Conservation (phyloP, 1,140 invertebrate species). For the Papilio glaucus region DNA sequence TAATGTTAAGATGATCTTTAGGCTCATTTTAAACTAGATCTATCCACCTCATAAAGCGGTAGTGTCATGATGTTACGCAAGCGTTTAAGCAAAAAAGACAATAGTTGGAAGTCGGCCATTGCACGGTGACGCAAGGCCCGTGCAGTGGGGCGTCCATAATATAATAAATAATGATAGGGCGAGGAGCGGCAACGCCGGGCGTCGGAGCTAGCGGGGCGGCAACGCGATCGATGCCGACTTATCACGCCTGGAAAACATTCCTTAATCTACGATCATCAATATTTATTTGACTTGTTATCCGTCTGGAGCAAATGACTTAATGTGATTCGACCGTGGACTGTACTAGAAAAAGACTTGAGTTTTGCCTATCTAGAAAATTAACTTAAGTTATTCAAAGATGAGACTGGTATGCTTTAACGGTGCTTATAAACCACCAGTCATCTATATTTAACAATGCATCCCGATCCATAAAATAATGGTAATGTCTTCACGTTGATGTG, state of each 20-base stretch:
- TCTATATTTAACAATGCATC: too few relatives aligned
- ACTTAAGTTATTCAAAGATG: too few relatives aligned
- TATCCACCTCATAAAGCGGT: background rate
- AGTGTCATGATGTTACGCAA: background rate
- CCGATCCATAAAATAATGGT: too few relatives aligned
- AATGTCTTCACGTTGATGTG: too few relatives aligned
- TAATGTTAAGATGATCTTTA: background rate
- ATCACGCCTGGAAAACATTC: background rate
- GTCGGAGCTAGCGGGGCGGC: conserved; percentile 38
- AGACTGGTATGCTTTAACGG: too few relatives aligned
- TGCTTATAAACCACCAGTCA: too few relatives aligned
- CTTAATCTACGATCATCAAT: background rate
- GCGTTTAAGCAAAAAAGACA: conserved; percentile 19
- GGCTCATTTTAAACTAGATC: background rate
- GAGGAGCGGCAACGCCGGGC: conserved; percentile 50
- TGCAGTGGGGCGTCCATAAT: conserved; percentile 26
- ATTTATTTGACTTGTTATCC: background rate
- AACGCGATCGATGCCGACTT: conserved; percentile 45
- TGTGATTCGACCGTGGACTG: too few relatives aligned
- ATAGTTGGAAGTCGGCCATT: conserved; percentile 23
- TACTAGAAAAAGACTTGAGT: too few relatives aligned
- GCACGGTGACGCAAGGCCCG: conserved; percentile 29
- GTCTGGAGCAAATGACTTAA: too few relatives aligned
- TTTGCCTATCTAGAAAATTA: too few relatives aligned
- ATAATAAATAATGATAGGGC: conserved; percentile 36